Evolutionary conservation across 35 echinoderm and acorn worm genomes (phyloP).

Genomic region (Heliocidaris tuberculata): DNA sequence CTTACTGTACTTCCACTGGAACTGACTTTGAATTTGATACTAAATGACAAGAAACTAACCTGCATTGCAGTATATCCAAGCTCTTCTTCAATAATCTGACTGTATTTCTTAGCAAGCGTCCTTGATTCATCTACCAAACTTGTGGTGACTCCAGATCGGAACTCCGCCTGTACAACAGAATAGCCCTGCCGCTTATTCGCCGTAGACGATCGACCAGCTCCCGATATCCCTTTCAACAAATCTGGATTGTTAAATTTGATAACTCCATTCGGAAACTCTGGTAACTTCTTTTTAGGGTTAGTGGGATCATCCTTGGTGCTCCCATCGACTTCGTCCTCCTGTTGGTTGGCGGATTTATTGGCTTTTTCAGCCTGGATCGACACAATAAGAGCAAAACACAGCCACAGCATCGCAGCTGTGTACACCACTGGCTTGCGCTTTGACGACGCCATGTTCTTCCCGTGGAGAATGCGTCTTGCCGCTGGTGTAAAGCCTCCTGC

Average conservation of each 20-base stretch:
- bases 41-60: neutral
- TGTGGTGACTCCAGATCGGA: conserved; percentile 18
- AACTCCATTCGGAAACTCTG: conserved; percentile 46
- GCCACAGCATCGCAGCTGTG: neutral
- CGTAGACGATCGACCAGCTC: neutral
- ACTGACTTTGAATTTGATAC: no score
- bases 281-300: conserved; percentile 36
- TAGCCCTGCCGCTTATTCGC: conserved; percentile 22
- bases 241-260: conserved; percentile 47
- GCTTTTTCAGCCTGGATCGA: neutral
- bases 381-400: conserved; percentile 4
- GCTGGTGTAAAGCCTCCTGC: neutral
- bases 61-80: conserved; percentile 45
- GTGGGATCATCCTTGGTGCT: conserved; percentile 7
- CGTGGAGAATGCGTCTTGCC: neutral
- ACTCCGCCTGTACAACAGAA: conserved; percentile 25
- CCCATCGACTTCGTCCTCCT: neutral
- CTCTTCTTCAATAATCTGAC: conserved; percentile 38
- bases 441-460: conserved; percentile 35
- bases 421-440: neutral
- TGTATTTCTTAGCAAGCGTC: conserved; percentile 30
- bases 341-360: neutral
- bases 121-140: conserved; percentile 12
- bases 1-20: no score
- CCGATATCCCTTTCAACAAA: conserved; percentile 42